Evolutionary conservation across 2,888 invertebrate genomes (phyloP).

Genomic region (Sarcophaga rosellei): DNA sequence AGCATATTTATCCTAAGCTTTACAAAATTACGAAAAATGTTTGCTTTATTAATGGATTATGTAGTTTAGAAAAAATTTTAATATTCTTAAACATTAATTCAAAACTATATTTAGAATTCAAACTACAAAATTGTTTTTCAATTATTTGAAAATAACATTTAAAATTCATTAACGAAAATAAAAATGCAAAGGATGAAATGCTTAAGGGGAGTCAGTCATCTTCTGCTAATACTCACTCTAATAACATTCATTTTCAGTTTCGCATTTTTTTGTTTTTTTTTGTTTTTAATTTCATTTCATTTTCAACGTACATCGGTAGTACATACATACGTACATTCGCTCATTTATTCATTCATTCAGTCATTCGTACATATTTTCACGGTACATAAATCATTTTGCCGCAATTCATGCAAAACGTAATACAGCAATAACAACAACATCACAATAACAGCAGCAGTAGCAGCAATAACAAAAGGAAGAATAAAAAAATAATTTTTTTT

Average conservation of each 20-base stretch:
- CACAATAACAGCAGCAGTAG: conserved; percentile 23
- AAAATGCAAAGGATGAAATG: too few relatives aligned
- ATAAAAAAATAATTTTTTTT: conserved; percentile 38
- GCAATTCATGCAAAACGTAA: conserved; percentile 73
- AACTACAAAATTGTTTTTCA: too few relatives aligned
- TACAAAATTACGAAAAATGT: too few relatives aligned
- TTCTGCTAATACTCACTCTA: too few relatives aligned
- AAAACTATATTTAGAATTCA: too few relatives aligned
- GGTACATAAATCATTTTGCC: conserved; percentile 80
- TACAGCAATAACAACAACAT: conserved; percentile 41
- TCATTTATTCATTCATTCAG: neutral
- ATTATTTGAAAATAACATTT: too few relatives aligned
- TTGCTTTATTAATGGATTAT: too few relatives aligned
- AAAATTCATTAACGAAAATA: too few relatives aligned
- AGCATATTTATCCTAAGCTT: too few relatives aligned
- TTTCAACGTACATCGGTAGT: neutral
- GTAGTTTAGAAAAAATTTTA: too few relatives aligned
- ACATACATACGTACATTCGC: conserved; percentile 28
- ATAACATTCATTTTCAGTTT: neutral
- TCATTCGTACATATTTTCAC: conserved; percentile 72
- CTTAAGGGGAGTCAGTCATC: too few relatives aligned
- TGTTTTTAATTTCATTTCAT: neutral
- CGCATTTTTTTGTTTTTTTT: neutral
- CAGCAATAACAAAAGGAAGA: conserved; percentile 46
- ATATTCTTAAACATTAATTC: too few relatives aligned